A percentile compares a stretch with the other conserved stretches of the same genome.
These are phyloP conservation scores for Paelopatides confundens DNA, from an alignment of 53 echinoderm and acorn worm genomes.

Conservation along the genomic window DNA sequence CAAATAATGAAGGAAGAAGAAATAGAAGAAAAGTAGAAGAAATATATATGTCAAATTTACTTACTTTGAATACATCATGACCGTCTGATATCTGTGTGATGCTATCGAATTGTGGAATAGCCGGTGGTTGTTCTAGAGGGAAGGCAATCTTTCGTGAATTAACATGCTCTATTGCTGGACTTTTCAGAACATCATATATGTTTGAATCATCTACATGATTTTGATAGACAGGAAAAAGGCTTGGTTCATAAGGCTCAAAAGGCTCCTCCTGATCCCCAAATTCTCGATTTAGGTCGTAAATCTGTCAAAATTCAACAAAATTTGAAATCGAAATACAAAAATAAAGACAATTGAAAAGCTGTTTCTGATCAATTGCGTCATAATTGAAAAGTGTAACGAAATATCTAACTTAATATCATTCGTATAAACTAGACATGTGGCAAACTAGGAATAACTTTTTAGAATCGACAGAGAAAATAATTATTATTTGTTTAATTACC, in stretches of 20 bases:
- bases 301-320: neutral
- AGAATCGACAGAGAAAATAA: too few species aligned
- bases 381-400: too few species aligned
- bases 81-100: slow-evolving; percentile 16
- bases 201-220: slow-evolving; percentile 23
- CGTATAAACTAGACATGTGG: too few species aligned
- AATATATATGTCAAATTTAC: neutral
- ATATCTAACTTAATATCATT: too few species aligned
- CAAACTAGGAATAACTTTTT: too few species aligned
- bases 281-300: slow-evolving; percentile 11
- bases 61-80: slow-evolving; percentile 32
- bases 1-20: neutral
- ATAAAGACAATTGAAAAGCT: too few species aligned
- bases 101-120: slow-evolving; percentile 10
- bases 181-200: slow-evolving; percentile 33
- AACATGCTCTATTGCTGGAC: slow-evolving; percentile 43
- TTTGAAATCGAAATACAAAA: neutral
- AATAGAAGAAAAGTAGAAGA: neutral
- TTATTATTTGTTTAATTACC: too few species aligned
- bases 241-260: slow-evolving; percentile 35
- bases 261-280: slow-evolving; percentile 1
- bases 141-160: slow-evolving; percentile 36
- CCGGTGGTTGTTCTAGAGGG: slow-evolving; percentile 2
- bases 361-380: too few species aligned
- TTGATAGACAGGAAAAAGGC: slow-evolving; percentile 34